These are phyloP conservation scores for Odontamblyopus lacepedii DNA, from an alignment of 2,797 vertebrate species.

Conservation along the genomic window DNA sequence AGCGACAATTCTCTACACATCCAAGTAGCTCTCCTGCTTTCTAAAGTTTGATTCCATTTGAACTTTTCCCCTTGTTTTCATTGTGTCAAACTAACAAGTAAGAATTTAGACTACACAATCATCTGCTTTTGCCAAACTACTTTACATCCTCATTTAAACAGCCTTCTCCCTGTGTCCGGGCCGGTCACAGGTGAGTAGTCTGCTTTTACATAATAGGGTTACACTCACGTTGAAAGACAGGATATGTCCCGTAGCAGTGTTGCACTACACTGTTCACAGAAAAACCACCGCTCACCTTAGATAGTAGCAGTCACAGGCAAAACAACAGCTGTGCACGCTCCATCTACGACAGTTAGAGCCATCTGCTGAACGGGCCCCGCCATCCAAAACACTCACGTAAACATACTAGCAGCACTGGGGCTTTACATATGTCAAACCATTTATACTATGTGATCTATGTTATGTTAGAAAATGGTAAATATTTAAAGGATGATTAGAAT, in stretches of 20 bases:
- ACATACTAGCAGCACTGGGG: constrained; percentile 26
- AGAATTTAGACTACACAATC: background rate
- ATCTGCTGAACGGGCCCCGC: constrained; percentile 26
- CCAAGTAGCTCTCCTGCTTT: no score
- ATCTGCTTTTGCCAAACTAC: background rate
- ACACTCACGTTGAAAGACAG: constrained; percentile 20
- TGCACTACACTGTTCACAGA: constrained; percentile 50
- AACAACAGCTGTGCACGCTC: constrained; percentile 59
- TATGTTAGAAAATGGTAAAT: background rate
- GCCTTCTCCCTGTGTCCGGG: constrained; percentile 21
- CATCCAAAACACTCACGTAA: constrained; percentile 29
- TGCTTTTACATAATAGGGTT: constrained; percentile 54
- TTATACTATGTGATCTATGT: background rate
- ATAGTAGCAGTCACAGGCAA: constrained; percentile 21
- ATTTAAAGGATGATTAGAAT: background rate
- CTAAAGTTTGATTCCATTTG: no score
- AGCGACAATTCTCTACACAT: no score
- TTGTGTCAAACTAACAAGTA: no score
- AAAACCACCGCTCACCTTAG: constrained; percentile 23
- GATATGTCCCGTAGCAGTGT: constrained; percentile 44
- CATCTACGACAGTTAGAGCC: constrained; percentile 34
- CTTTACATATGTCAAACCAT: background rate
- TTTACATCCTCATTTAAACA: background rate
- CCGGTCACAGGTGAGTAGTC: constrained; percentile 35
- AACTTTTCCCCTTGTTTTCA: no score